phyloP scores from a whole-genome alignment of 1,140 invertebrate species.

The Lanistes nyassanus region DNA sequence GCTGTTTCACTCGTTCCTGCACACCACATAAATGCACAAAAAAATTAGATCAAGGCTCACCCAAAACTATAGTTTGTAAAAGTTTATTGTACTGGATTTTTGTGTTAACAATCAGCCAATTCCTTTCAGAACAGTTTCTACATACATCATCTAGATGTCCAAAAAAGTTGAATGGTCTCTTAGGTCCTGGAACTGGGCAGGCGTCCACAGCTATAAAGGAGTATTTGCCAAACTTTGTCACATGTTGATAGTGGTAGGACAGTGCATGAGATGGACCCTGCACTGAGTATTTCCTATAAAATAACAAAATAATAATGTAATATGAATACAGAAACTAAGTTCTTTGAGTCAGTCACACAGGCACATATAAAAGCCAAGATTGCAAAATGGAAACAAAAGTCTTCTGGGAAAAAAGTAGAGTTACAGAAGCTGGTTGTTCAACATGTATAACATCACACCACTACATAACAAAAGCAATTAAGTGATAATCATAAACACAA shows the following conservation, averaged over 20 bases:
- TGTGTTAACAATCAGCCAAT: not conserved
- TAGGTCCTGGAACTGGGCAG: slow-evolving; percentile 83
- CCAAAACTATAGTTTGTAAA: too few relatives aligned
- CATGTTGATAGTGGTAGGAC: slow-evolving; percentile 79
- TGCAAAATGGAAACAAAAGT: not conserved
- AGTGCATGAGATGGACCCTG: not conserved
- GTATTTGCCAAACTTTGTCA: slow-evolving; percentile 68
- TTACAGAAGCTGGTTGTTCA: too few relatives aligned
- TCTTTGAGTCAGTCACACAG: not conserved
- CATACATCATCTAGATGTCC: slow-evolving; percentile 75
- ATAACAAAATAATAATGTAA: slow-evolving; percentile 7
- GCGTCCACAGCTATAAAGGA: slow-evolving; percentile 90
- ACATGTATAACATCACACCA: too few relatives aligned
- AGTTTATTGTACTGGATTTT: not conserved
- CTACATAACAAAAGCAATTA: too few relatives aligned
- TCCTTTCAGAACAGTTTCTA: slow-evolving; percentile 7
- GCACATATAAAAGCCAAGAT: not conserved
- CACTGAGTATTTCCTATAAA: slow-evolving; percentile 17
- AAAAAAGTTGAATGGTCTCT: slow-evolving; percentile 92
- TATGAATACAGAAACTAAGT: not conserved
- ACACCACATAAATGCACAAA: not conserved
- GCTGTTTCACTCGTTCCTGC: slow-evolving; percentile 70
- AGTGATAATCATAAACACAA: too few relatives aligned
- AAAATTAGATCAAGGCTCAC: too few relatives aligned
- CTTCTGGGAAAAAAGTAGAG: not conserved